Evolutionary conservation across 1,140 invertebrate species (phyloP).

Genomic region (Portunus trituberculatus): DNA sequence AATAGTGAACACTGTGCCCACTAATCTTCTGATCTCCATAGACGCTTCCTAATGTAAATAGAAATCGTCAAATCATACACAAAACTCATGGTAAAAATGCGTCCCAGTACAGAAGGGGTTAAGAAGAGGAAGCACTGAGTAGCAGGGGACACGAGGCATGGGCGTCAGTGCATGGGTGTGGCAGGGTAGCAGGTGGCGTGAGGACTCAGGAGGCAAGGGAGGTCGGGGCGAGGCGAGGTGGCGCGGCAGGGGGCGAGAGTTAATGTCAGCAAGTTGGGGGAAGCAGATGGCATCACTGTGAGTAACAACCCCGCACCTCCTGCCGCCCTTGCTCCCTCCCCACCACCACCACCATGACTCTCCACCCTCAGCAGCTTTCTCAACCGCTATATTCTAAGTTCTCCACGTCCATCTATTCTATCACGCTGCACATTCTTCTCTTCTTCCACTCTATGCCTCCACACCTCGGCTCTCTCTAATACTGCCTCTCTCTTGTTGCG

Average conservation of each 20-base stretch:
- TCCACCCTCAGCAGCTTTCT: neutral
- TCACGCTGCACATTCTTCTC: neutral
- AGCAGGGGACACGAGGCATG: too few species aligned
- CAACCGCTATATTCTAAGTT: neutral
- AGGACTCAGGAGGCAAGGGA: neutral
- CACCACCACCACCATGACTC: neutral
- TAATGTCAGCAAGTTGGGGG: constrained; percentile 9
- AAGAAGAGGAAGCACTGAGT: too few species aligned
- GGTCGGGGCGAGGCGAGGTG: neutral
- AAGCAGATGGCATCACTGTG: neutral
- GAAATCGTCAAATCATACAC: too few species aligned
- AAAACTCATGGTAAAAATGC: too few species aligned
- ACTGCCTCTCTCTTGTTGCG: too few species aligned
- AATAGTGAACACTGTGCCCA: too few species aligned
- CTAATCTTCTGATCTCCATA: too few species aligned
- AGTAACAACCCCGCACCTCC: constrained; percentile 14
- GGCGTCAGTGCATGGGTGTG: neutral
- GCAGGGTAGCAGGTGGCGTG: neutral
- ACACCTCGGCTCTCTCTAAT: neutral
- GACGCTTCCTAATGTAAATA: too few species aligned
- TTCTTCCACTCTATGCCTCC: neutral
- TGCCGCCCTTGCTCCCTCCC: neutral
- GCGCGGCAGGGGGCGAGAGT: neutral
- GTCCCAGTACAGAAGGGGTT: too few species aligned
- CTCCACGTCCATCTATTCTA: neutral